Evolutionary conservation across 2,797 vertebrate genomes (phyloP).

Genomic region (Podarcis lilfordi): DNA sequence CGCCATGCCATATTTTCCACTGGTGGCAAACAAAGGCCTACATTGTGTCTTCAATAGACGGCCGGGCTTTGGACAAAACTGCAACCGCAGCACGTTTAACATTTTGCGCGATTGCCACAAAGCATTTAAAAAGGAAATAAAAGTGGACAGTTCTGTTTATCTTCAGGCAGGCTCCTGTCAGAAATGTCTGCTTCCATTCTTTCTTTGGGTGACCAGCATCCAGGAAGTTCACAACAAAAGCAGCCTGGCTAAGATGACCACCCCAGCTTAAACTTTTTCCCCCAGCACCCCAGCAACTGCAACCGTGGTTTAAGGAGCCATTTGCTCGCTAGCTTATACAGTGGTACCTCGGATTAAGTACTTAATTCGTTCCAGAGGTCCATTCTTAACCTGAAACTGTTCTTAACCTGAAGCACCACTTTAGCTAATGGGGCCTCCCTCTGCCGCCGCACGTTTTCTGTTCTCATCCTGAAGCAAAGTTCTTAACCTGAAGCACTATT

Average conservation of each 20-base stretch:
- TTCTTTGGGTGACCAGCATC: background rate
- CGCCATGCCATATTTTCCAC: background rate
- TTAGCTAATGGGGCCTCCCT: too few relatives aligned
- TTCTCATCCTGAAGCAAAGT: too few relatives aligned
- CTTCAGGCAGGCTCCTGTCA: background rate
- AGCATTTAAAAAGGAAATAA: background rate
- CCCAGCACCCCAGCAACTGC: too few relatives aligned
- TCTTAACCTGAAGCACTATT: too few relatives aligned
- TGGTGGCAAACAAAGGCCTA: background rate
- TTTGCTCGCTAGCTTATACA: too few relatives aligned
- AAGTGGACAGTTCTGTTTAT: background rate
- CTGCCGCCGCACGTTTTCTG: too few relatives aligned
- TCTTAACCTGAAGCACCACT: too few relatives aligned
- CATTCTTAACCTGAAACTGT: too few relatives aligned
- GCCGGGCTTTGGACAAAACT: background rate
- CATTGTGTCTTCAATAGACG: background rate
- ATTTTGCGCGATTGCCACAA: background rate
- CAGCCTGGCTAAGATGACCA: background rate
- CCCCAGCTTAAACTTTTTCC: too few relatives aligned
- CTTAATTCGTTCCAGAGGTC: too few relatives aligned
- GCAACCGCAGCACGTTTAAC: background rate
- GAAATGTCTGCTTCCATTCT: background rate
- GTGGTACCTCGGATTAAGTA: too few relatives aligned
- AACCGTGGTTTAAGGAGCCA: too few relatives aligned
- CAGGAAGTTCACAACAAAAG: background rate